Evolutionary conservation across 2,888 invertebrate genomes (phyloP).

Genomic region (Drosophila prostipennis): DNA sequence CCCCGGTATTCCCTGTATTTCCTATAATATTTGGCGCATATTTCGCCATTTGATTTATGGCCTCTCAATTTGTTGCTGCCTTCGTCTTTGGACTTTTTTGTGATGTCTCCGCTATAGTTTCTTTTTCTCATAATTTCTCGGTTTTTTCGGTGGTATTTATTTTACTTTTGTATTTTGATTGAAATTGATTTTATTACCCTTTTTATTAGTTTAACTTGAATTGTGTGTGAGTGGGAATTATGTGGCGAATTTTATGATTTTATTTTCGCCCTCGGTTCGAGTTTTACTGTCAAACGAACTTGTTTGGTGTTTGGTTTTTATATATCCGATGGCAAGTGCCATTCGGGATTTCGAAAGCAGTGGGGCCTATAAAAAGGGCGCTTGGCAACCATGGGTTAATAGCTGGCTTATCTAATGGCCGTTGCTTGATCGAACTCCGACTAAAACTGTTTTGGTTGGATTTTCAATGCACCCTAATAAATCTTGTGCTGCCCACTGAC

Average conservation of each 20-base stretch:
- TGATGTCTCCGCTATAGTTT: constrained; percentile 14
- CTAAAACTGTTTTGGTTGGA: too few relatives aligned
- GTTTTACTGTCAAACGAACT: constrained; percentile 22
- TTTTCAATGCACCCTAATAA: too few relatives aligned
- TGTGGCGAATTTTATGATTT: constrained; percentile 60
- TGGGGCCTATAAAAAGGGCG: constrained; percentile 4
- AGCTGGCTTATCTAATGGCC: constrained; percentile 8
- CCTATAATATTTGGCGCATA: constrained; percentile 56
- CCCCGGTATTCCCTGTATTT: constrained; percentile 13
- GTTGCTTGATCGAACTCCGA: constrained; percentile 4
- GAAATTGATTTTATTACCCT: constrained; percentile 67
- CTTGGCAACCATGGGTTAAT: constrained; percentile 32
- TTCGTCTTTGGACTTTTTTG: constrained; percentile 1
- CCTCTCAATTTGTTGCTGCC: constrained; percentile 17
- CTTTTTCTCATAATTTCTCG: constrained; percentile 49
- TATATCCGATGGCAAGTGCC: constrained; percentile 27
- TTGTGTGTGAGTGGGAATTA: constrained; percentile 48
- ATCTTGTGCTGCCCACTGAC: background rate
- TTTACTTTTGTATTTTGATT: constrained; percentile 56
- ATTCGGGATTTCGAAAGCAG: constrained; percentile 25
- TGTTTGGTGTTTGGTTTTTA: constrained; percentile 12
- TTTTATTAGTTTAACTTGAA: constrained; percentile 49
- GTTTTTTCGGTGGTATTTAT: constrained; percentile 36
- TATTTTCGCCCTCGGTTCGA: constrained; percentile 50
- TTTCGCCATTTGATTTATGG: constrained; percentile 66